Conservation (phyloP, 2,888 invertebrate genomes). For the Drosophila anomalata region DNA sequence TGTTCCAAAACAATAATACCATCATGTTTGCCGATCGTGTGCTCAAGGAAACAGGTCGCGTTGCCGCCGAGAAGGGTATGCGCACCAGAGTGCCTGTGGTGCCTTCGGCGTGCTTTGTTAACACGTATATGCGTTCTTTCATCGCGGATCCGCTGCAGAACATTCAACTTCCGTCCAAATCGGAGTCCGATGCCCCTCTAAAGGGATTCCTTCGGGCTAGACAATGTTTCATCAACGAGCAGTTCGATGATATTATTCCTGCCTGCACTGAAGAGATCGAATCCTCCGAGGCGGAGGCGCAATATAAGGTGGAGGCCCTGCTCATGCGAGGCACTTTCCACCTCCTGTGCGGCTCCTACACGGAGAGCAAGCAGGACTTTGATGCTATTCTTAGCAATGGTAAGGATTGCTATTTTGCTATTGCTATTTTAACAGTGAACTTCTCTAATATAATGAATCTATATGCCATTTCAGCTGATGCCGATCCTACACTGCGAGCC, state of each 20-base stretch:
- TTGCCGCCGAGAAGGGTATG: constrained; percentile 91
- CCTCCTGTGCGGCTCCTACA: constrained; percentile 90
- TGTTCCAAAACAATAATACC: constrained; percentile 92
- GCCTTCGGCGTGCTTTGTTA: constrained; percentile 94
- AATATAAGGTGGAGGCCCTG: constrained; percentile 88
- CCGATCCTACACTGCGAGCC: constrained; percentile 88
- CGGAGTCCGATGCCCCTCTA: constrained; percentile 58
- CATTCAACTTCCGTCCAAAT: constrained; percentile 81
- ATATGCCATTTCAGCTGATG: constrained; percentile 81
- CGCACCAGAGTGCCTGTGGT: constrained; percentile 88
- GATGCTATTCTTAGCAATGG: constrained; percentile 88
- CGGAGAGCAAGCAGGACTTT: constrained; percentile 89
- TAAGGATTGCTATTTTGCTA: constrained; percentile 58
- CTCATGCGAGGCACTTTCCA: constrained; percentile 94
- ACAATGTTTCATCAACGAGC: constrained; percentile 87
- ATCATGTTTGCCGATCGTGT: constrained; percentile 94
- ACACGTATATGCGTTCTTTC: constrained; percentile 94
- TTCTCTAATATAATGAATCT: background rate
- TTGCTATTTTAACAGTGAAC: background rate
- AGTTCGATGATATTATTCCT: constrained; percentile 91
- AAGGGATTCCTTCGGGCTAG: constrained; percentile 90
- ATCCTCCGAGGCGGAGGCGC: constrained; percentile 86
- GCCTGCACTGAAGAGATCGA: constrained; percentile 92
- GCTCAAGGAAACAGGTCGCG: constrained; percentile 88
- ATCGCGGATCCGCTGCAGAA: constrained; percentile 92